Evolutionary conservation across 2,797 vertebrate genomes (phyloP), one percentile per base, ranked within the genome.

Genomic region (Hypotaenidia okinawae): DNA sequence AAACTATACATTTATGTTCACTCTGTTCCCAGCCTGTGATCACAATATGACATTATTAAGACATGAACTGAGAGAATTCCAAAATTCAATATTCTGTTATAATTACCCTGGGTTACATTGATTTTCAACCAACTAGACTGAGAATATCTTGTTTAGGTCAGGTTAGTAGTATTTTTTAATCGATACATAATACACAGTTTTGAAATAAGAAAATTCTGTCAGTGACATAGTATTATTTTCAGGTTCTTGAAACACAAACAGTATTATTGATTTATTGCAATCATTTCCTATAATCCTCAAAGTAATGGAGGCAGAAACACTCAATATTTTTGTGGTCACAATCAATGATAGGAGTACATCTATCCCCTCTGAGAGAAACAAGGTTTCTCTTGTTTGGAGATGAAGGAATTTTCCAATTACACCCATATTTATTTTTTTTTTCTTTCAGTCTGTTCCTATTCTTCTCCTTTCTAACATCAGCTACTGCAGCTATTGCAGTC

Each of bases 241-340:
- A 83, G 22, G 32, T 83, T 54, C 68, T 77, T 73, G 72, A 93
- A 95, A 58, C 49, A 74, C 19, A 85, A 84, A 69, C 25, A 58
- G 2, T 37, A 59, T 83, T 51, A 58, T 11, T 69, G 63, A 87
- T 84, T 89, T 91, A 84, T 87, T 91, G 70, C 37, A 82, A 63
- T 91, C 6, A 37, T 92, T 66, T 66, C 64, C 37, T 22, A 55
- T 87, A 93, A 83, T 74, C 30, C 35, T 87, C 63, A 80, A 76
- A 80, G 47, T 23, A 52, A 18, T 30, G 22, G 43, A 76, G 59
- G 45, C n/a, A 79, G 63, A 76, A 27, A 35, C 7, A 59, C 27
- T 92, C 54, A 87, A 64, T 82, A 82, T 59, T 93, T 91, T 77
- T 87, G 25, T 33, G 64, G 76, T 86, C 84, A 83, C 27, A 73